Evolutionary conservation across 2,888 invertebrate species (phyloP).

Genomic region (Cremastinae sp.): DNA sequence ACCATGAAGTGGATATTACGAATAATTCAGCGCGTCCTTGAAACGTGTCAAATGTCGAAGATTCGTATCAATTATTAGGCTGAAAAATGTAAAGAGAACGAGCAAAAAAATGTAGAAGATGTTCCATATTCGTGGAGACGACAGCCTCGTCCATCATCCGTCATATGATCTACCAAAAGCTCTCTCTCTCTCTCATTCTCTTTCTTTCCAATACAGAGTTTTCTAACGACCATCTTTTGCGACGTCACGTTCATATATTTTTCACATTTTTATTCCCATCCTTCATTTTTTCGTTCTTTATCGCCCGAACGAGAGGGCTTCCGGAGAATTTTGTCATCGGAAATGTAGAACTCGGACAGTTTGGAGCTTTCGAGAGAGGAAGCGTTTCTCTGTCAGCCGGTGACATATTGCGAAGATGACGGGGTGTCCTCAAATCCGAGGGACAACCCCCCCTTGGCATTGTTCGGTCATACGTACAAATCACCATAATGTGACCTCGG

Average conservation of each 20-base stretch:
- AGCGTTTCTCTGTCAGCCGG: constrained; percentile 4
- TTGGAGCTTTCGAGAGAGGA: neutral
- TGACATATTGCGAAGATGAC: constrained; percentile 39
- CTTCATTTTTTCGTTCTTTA: neutral
- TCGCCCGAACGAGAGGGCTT: neutral
- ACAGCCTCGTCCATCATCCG: constrained; percentile 55
- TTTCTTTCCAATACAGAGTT: too few species aligned
- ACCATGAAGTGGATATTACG: too few species aligned
- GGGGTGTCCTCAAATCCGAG: constrained; percentile 8
- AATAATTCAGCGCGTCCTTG: too few species aligned
- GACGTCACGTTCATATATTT: constrained; percentile 19
- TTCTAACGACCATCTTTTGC: constrained; percentile 25
- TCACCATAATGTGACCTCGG: too few species aligned
- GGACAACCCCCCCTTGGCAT: constrained; percentile 6
- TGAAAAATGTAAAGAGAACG: constrained; percentile 6
- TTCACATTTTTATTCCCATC: constrained; percentile 14
- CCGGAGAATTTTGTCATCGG: constrained; percentile 1
- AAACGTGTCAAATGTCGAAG: neutral
- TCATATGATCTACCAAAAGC: constrained; percentile 6
- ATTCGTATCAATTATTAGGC: neutral
- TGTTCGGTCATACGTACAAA: too few species aligned
- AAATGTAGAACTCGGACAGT: constrained; percentile 10
- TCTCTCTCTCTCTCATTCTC: constrained; percentile 8
- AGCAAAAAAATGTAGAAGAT: constrained; percentile 35
- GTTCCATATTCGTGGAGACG: constrained; percentile 43